Evolutionary conservation across 2,888 invertebrate species (phyloP).

Genomic region (Lasioglossum lativentre): DNA sequence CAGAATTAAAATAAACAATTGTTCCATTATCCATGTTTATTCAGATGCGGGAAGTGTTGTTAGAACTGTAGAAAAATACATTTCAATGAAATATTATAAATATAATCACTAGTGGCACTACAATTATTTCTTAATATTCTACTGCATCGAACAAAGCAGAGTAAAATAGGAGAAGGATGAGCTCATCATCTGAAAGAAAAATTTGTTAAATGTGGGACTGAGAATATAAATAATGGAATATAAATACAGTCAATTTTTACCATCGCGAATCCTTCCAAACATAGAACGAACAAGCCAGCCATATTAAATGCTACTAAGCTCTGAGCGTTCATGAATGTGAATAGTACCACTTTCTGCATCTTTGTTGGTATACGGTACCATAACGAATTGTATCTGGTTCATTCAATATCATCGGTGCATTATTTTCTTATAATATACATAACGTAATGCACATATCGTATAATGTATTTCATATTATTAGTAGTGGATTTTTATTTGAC

Average conservation of each 20-base stretch:
- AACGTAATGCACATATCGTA: neutral
- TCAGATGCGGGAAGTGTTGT: too few relatives aligned
- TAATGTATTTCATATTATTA: too few relatives aligned
- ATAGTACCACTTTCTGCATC: conserved; percentile 41
- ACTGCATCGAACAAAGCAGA: too few relatives aligned
- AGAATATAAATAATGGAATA: neutral
- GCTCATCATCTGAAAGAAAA: conserved; percentile 27
- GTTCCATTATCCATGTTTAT: too few relatives aligned
- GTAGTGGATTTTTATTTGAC: too few relatives aligned
- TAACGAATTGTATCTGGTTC: conserved; percentile 41
- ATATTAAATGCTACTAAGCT: conserved; percentile 18
- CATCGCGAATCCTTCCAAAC: conserved; percentile 40
- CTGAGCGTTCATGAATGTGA: conserved; percentile 36
- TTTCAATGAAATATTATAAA: too few relatives aligned
- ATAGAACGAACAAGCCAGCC: conserved; percentile 23
- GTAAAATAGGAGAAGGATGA: too few relatives aligned
- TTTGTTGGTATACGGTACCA: conserved; percentile 37
- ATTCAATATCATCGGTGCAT: neutral
- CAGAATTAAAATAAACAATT: too few relatives aligned
- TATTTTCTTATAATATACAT: neutral
- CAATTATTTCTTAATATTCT: too few relatives aligned
- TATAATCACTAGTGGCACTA: too few relatives aligned
- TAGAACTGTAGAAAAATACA: too few relatives aligned
- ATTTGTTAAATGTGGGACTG: neutral
- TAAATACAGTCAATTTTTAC: conserved; percentile 25